phyloP scores from a whole-genome alignment of 2,113 vertebrate species.

The Meriones unguiculatus region DNA sequence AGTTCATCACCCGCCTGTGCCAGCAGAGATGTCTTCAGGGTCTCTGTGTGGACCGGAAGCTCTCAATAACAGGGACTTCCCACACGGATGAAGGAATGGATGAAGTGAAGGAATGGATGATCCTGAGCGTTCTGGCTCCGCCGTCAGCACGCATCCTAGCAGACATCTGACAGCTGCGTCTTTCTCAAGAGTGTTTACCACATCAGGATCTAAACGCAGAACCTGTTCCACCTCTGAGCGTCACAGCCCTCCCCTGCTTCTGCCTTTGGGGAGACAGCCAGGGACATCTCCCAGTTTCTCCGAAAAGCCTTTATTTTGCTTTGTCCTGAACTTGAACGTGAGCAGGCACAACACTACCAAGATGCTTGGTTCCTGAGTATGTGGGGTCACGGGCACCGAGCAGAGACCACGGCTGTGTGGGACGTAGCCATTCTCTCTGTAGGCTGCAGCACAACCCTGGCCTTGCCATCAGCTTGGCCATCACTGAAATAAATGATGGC shows the following conservation, averaged over 20 bases:
- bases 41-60: neutral
- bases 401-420: neutral
- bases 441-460: neutral
- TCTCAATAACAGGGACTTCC: neutral
- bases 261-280: neutral
- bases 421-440: neutral
- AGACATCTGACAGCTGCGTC: neutral
- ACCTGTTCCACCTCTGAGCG: neutral
- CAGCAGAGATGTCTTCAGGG: neutral
- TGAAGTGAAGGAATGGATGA: neutral
- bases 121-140: neutral
- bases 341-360: neutral
- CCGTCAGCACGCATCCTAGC: neutral
- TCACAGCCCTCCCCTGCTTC: neutral
- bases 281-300: conserved; percentile 57
- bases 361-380: neutral
- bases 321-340: conserved; percentile 60
- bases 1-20: neutral
- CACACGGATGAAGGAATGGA: neutral
- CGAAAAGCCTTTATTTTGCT: conserved; percentile 62
- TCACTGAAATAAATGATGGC: neutral
- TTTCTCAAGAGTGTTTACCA: neutral
- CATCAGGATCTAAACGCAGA: neutral
- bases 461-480: accelerated
- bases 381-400: neutral